Evolutionary conservation across 2,888 invertebrate genomes (phyloP), one percentile per base, ranked within the genome.

Genomic region (Acholoe squamosa): DNA sequence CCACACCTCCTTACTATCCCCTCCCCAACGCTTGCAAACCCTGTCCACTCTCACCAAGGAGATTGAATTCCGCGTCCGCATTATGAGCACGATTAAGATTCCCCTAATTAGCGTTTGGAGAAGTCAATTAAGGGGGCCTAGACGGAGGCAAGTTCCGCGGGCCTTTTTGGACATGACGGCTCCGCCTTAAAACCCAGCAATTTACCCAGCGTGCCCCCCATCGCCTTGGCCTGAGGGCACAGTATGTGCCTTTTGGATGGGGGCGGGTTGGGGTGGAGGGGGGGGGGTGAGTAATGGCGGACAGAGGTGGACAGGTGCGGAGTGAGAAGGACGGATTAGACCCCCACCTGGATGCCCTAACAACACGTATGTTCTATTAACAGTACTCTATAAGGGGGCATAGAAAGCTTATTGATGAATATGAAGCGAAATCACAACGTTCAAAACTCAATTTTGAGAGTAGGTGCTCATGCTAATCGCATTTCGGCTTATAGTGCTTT

Each of bases 1-100:
- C n/a, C 61, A 61, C 61, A 61, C 61, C n/a, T 19, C 77, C n/a
- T 1, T 31, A n/a, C 77, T 77, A 3, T 14, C 61, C 61, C 61
- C 19, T 14, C 61, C 61, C 61, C 1, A 0, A 7, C 61, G 5
- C 22, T 5, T 7, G 14, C 25, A n/a, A 25, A 10, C 84, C 1
- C 84, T 84, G 22, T 84, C 84, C 33, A 33, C 5, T 67, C 25
- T 5, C 67, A 67, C 34, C 43, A 0, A 71, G 22, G 84, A 51
- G 84, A 84, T 84, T 84, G 84, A 84, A 25, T 84, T 84, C 33
- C 84, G n/a, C n/a, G 3, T 51, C n/a, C 51, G 22, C 43, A 51
- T 84, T 34, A 84, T 84, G n/a, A 33, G 84, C 84, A 84, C 84
- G 43, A 51, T 84, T 84, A 71, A 84, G 84, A 51, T n/a, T 84